Evolutionary conservation across 2,113 vertebrate species (phyloP).

Genomic region (Tupaia tana): DNA sequence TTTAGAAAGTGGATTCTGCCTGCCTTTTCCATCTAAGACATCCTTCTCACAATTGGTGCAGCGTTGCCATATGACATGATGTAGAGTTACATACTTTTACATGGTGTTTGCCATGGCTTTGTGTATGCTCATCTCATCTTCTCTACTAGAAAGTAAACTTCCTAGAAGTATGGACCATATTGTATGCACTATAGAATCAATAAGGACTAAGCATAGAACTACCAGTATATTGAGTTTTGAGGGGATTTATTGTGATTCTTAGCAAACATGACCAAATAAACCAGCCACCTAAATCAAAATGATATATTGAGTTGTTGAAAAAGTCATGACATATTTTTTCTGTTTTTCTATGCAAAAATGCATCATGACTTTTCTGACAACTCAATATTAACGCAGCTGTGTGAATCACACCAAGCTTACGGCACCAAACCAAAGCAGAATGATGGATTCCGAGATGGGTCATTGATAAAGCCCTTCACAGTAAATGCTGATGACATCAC

Average conservation of each 20-base stretch:
- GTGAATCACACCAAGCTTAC: neutral
- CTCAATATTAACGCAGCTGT: neutral
- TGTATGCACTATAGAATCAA: neutral
- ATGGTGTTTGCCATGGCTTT: neutral
- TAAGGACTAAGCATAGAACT: neutral
- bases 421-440: constrained; percentile 21
- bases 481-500: neutral
- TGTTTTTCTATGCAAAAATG: no score
- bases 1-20: neutral
- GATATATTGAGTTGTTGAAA: neutral
- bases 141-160: neutral
- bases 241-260: neutral
- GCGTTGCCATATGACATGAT: neutral
- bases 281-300: constrained; percentile 4
- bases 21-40: neutral
- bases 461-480: neutral
- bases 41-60: neutral
- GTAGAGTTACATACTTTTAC: neutral
- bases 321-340: no score
- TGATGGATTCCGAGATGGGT: neutral
- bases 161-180: neutral
- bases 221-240: neutral
- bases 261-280: neutral
- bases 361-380: no score
- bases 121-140: neutral